Base-by-base conservation (phyloP, 2,797 vertebrate species). In the Loriculus beryllinus region DNA sequence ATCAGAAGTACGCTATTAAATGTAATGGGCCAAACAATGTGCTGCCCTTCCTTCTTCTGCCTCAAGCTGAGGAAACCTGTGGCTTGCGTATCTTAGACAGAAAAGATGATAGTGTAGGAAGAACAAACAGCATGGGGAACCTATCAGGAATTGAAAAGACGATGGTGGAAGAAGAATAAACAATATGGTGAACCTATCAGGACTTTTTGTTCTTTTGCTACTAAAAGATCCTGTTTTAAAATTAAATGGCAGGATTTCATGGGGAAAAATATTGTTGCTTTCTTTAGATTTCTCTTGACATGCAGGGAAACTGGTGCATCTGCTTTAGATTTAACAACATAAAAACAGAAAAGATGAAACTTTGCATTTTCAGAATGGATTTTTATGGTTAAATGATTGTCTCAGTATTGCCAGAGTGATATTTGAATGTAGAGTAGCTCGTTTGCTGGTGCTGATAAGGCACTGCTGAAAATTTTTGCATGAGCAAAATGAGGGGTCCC, bases 11-110 rank as follows among this genome's bases (percentile, higher is more conserved):
- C 4, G 1, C 68, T 51, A 16, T 56, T n/a, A 51, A 71, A 49
- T 7, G 10, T 18, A 14, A 20, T 7, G 14, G 28, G 3, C 6
- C n/a, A 35, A 70, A 52, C 1, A 2, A 1, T 26, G 6, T 13
- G 14, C 33, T 70, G 17, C 20, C 10, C 19, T 70, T 60, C 72
- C 49, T 33, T 22, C 57, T 71, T 37, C 48, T 74, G 7, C 19
- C 7, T 63, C 18, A 5, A n/a, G 57, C 5, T 65, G 31, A 68
- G 22, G 29, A 35, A 79, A 29, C 10, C 8, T 37, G 5, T 40
- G 31, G 18, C 48, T 70, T 70, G 28, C 4, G 2, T 42, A 63
- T 22, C 20, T 49, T 26, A 31, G 25, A 52, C 25, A 79, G 26
- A 29, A 70, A 78, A 57, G 3, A 2, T 21, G 20, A 15, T 14